Evolutionary conservation across 1,140 invertebrate genomes (phyloP).

Genomic region (Antheraea pernyi): DNA sequence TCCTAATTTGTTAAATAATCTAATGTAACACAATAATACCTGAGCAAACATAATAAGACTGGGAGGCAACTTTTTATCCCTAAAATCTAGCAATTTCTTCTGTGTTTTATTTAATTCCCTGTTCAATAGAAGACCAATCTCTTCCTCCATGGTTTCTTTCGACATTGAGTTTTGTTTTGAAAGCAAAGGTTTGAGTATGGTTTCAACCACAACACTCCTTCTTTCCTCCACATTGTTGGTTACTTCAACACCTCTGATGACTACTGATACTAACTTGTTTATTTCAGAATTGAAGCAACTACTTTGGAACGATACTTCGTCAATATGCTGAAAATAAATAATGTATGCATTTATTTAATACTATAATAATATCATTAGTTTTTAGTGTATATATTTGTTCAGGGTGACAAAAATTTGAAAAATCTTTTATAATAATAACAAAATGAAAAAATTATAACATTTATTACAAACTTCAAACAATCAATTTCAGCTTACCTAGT

Average conservation of each 20-base stretch:
- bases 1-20: too few relatives aligned
- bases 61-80: constrained; percentile 86
- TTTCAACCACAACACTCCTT: constrained; percentile 55
- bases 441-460: too few relatives aligned
- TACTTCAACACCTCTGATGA: constrained; percentile 90
- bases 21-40: constrained; percentile 67
- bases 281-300: constrained; percentile 94
- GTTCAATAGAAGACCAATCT: constrained; percentile 37
- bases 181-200: constrained; percentile 65
- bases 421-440: too few relatives aligned
- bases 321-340: constrained; percentile 84
- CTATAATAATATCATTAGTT: too few relatives aligned
- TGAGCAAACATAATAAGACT: constrained; percentile 90
- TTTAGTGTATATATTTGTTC: too few relatives aligned
- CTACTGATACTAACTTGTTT: constrained; percentile 91
- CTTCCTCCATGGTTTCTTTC: constrained; percentile 36
- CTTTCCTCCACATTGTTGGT: constrained; percentile 86
- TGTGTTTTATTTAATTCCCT: constrained; percentile 46
- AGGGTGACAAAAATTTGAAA: too few relatives aligned
- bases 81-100: constrained; percentile 82
- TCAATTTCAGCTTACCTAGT: too few relatives aligned
- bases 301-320: constrained; percentile 91
- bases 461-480: too few relatives aligned
- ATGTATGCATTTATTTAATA: not conserved
- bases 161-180: constrained; percentile 71